A percentile compares a stretch with the other conserved stretches of the same genome.
phyloP scores from a whole-genome alignment of 2,797 vertebrate species.

The Myripristis jacobus region DNA sequence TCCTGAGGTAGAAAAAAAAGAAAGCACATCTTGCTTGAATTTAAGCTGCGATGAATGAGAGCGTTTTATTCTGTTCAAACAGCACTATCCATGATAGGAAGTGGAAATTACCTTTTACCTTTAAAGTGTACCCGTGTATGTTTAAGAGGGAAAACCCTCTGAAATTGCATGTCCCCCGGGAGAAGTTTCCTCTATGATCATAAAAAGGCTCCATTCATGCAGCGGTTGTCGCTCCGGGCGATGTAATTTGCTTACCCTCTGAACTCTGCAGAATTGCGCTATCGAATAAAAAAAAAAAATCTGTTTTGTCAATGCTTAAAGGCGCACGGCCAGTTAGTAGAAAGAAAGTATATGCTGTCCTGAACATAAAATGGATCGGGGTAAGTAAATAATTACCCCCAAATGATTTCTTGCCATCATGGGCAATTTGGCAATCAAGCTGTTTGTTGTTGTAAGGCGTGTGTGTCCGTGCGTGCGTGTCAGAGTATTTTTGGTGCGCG shows the following conservation, averaged over 20 bases:
- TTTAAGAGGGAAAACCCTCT: constrained; percentile 85
- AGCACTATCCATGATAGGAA: constrained; percentile 89
- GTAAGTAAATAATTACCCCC: constrained; percentile 26
- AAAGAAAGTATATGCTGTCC: constrained; percentile 19
- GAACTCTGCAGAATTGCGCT: constrained; percentile 87
- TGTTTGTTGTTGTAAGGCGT: constrained; percentile 39
- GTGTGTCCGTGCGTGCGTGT: constrained; percentile 15
- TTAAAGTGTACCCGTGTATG: constrained; percentile 92
- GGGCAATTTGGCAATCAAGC: constrained; percentile 33
- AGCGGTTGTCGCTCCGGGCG: constrained; percentile 84
- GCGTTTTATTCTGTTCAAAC: constrained; percentile 86
- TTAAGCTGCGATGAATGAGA: constrained; percentile 82
- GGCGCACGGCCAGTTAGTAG: constrained; percentile 25
- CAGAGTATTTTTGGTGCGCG: constrained; percentile 36
- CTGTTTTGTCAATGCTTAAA: constrained; percentile 33
- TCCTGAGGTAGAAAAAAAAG: constrained; percentile 40
- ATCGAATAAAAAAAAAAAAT: constrained; percentile 72
- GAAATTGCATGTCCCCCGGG: constrained; percentile 87
- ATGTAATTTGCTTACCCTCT: constrained; percentile 90
- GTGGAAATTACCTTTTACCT: constrained; percentile 90
- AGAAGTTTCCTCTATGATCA: constrained; percentile 81
- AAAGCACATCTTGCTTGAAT: constrained; percentile 67
- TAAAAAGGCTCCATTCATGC: constrained; percentile 95
- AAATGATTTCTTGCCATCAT: constrained; percentile 24
- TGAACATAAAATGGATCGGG: constrained; percentile 16